A percentile compares a stretch with the other conserved stretches of the same genome.
These are phyloP conservation scores for Macquaria australasica DNA, from an alignment of 2,113 vertebrate genomes.

Conservation along the genomic window DNA sequence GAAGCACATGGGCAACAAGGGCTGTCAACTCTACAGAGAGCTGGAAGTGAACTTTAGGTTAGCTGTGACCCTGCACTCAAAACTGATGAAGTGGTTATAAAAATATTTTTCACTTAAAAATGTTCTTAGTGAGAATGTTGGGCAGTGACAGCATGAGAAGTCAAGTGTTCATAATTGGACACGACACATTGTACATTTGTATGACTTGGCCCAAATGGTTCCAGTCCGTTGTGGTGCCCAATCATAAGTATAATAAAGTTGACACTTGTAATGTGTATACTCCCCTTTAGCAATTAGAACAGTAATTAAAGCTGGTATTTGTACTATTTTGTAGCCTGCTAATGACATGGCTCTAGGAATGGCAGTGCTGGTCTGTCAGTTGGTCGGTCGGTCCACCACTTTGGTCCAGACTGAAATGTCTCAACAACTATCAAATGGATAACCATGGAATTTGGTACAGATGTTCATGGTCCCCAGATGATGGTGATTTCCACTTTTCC, in stretches of 20 bases:
- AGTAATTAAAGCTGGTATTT: background rate
- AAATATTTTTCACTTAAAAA: background rate
- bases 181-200: background rate
- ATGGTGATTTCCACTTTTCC: no score
- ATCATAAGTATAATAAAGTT: background rate
- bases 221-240: background rate
- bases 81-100: background rate
- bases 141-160: no score
- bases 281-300: background rate
- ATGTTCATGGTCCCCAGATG: no score
- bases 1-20: background rate
- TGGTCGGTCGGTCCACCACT: background rate
- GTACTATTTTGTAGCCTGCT: background rate
- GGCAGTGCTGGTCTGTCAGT: background rate
- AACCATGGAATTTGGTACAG: no score
- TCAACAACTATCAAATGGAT: no score
- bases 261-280: background rate
- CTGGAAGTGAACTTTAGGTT: background rate
- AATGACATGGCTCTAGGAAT: no score
- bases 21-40: background rate
- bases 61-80: background rate
- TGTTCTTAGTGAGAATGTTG: no score
- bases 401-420: background rate
- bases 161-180: background rate
- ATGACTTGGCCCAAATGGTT: background rate